These are phyloP conservation scores for Girardinus metallicus DNA, from an alignment of 2,797 vertebrate species.

Conservation along the genomic window DNA sequence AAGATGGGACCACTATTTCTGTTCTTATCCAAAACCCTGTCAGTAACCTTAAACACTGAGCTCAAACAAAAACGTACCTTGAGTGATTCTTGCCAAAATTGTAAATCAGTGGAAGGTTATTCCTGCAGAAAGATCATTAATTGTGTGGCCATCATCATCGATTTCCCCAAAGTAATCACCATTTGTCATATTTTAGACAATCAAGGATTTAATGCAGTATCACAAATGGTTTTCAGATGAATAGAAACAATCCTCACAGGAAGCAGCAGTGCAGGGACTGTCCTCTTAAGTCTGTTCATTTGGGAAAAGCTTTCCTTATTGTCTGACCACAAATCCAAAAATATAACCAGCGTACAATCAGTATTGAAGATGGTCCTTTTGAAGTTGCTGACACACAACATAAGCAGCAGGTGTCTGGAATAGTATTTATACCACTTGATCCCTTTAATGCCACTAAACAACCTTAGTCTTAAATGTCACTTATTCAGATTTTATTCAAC, in stretches of 20 bases:
- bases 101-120: constrained; percentile 56
- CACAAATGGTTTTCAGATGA: constrained; percentile 80
- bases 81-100: constrained; percentile 41
- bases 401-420: constrained; percentile 1
- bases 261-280: constrained; percentile 50
- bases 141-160: constrained; percentile 73
- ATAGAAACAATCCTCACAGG: constrained; percentile 67
- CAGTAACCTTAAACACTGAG: constrained; percentile 47
- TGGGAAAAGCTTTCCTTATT: constrained; percentile 20
- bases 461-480: neutral
- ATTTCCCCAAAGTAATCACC: constrained; percentile 78
- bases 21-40: constrained; percentile 5
- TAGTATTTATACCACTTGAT: neutral
- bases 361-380: constrained; percentile 4
- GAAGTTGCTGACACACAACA: constrained; percentile 11
- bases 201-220: constrained; percentile 72
- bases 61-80: constrained; percentile 51
- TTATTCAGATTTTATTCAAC: neutral
- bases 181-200: constrained; percentile 75
- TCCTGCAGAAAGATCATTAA: constrained; percentile 67
- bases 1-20: constrained; percentile 15
- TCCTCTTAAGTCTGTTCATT: constrained; percentile 43
- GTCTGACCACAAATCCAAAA: constrained; percentile 24
- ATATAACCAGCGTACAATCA: constrained; percentile 13
- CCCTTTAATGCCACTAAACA: neutral